Conservation (phyloP, 2,797 vertebrate species). For the Cuculus canorus region DNA sequence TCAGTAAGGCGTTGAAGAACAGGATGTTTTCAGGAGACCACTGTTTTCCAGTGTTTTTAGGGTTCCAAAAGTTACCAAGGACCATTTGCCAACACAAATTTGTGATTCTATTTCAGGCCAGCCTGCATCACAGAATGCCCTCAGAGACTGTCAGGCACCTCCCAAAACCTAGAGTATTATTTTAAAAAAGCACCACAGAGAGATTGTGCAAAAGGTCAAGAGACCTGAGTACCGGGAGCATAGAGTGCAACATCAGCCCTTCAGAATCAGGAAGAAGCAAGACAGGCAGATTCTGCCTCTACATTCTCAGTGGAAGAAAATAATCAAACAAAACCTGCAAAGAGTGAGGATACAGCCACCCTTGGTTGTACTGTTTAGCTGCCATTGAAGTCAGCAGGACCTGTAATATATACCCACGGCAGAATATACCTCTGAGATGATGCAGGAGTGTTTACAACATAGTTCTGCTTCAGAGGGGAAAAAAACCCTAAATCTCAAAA, state of each 20-base stretch:
- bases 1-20: not conserved
- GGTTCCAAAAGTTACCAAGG: not conserved
- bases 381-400: not conserved
- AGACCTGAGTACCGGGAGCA: not conserved
- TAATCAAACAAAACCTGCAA: constrained; percentile 2
- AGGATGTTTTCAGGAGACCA: not conserved
- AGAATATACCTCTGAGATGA: not conserved
- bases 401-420: not conserved
- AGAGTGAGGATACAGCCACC: not conserved
- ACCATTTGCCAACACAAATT: not conserved
- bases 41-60: not conserved
- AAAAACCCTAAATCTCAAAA: not conserved
- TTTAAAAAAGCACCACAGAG: not conserved
- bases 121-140: not conserved
- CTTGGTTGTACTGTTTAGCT: not conserved
- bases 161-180: not conserved
- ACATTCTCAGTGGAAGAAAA: not conserved
- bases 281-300: not conserved
- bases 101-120: not conserved
- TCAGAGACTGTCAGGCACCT: not conserved
- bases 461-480: not conserved
- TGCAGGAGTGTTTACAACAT: not conserved
- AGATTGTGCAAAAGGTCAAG: not conserved
- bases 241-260: not conserved
- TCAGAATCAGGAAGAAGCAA: not conserved